Evolutionary conservation across 2,797 vertebrate species (phyloP).

Genomic region (Sparus aurata): DNA sequence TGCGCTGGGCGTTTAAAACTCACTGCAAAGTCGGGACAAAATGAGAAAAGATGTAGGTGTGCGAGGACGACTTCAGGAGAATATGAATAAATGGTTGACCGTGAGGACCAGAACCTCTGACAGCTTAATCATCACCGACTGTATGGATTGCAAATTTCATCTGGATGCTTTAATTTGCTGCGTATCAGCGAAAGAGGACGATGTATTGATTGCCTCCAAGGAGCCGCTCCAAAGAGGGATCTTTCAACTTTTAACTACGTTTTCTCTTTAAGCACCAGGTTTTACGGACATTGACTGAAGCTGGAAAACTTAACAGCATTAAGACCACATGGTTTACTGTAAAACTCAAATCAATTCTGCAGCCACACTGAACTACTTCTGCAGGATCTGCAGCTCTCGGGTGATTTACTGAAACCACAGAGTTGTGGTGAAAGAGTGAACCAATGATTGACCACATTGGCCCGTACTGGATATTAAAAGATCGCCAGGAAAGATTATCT

Average conservation of each 20-base stretch:
- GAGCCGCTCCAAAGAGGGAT: background rate
- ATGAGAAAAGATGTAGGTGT: constrained; percentile 23
- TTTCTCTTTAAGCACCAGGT: background rate
- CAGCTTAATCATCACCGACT: constrained; percentile 30
- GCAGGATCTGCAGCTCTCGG: constrained; percentile 2
- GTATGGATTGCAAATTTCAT: constrained; percentile 12
- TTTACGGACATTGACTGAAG: background rate
- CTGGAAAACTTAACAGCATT: background rate
- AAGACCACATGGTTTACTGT: background rate
- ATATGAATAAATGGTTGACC: constrained; percentile 27
- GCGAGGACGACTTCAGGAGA: background rate
- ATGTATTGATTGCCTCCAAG: constrained; percentile 1
- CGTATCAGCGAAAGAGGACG: constrained; percentile 15
- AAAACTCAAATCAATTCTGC: background rate
- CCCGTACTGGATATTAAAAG: background rate
- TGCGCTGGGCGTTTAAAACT: constrained; percentile 44
- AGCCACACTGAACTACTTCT: background rate
- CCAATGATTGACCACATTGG: background rate
- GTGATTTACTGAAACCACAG: constrained; percentile 19
- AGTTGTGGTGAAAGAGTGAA: constrained; percentile 22
- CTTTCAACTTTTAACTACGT: background rate
- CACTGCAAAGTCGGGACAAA: constrained; percentile 39
- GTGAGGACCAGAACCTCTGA: constrained; percentile 20
- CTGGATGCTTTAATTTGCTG: constrained; percentile 17
- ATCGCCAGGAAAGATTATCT: background rate